Conservation (phyloP, 2,113 vertebrate species). For the Speoplatyrhinus poulsoni region DNA sequence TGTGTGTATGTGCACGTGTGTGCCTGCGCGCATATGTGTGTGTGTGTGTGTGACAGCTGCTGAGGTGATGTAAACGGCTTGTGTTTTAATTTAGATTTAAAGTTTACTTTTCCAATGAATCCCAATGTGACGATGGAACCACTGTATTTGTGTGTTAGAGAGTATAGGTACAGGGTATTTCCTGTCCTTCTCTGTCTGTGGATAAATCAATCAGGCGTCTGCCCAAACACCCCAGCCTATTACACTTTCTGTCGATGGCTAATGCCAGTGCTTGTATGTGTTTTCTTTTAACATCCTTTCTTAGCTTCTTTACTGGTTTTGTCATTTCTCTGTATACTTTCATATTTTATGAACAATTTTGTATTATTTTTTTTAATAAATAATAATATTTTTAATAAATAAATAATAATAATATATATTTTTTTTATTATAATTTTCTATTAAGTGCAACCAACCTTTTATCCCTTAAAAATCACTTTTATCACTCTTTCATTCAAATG, state of each 20-base stretch:
- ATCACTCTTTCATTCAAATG: too few species aligned
- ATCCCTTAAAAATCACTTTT: too few species aligned
- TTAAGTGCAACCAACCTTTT: too few species aligned
- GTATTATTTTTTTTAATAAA: too few species aligned
- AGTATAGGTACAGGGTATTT: slow-evolving; percentile 29
- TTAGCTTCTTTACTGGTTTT: slow-evolving; percentile 13
- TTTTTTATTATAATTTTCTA: too few species aligned
- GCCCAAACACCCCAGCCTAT: slow-evolving; percentile 51
- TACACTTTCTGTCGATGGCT: slow-evolving; percentile 22
- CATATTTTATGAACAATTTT: too few species aligned
- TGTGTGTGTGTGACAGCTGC: not conserved
- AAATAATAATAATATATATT: too few species aligned
- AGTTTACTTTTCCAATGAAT: too few species aligned
- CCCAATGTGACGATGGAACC: not conserved
- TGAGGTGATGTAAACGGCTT: too few species aligned
- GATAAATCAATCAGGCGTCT: slow-evolving; percentile 67
- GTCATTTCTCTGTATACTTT: slow-evolving; percentile 27
- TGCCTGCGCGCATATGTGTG: not conserved
- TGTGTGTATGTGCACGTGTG: slow-evolving; percentile 2
- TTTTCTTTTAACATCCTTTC: slow-evolving; percentile 31
- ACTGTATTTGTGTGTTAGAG: not conserved
- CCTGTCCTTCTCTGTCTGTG: slow-evolving; percentile 35
- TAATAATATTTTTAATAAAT: too few species aligned
- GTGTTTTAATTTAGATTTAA: too few species aligned
- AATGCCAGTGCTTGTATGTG: slow-evolving; percentile 22